These are phyloP conservation scores for Apaloderma vittatum DNA, from an alignment of 2,113 vertebrate genomes.

Conservation along the genomic window DNA sequence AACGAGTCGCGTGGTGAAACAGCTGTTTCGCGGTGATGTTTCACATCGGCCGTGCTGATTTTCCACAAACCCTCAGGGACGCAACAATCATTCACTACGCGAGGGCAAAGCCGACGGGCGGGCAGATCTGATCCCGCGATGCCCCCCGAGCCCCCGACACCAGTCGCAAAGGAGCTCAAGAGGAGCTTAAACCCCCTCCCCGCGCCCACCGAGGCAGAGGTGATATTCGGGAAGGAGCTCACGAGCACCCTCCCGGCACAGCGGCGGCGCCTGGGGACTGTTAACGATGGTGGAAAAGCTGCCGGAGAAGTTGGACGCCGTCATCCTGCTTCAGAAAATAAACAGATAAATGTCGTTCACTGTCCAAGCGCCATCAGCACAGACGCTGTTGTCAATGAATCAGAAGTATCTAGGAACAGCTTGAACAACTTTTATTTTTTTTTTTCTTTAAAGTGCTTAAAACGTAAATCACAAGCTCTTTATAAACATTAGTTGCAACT, in stretches of 20 bases:
- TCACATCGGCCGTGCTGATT: not conserved
- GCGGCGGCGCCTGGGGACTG: fast-evolving
- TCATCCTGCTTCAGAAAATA: not conserved
- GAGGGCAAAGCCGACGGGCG: not conserved
- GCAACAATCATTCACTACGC: not conserved
- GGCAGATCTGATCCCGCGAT: fast-evolving
- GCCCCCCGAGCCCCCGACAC: not conserved
- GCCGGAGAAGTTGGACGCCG: not conserved
- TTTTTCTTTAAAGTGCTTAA: conserved; percentile 82
- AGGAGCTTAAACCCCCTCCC: not conserved
- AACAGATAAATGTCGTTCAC: conserved; percentile 11
- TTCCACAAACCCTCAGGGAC: not conserved
- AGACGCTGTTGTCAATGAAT: conserved; percentile 63
- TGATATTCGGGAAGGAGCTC: fast-evolving
- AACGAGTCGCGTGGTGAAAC: not conserved
- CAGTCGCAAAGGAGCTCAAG: fast-evolving
- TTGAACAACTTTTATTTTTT: conserved; percentile 76
- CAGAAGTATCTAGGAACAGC: conserved; percentile 69
- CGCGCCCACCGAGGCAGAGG: not conserved
- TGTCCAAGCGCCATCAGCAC: conserved; percentile 55
- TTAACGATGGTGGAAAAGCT: not conserved
- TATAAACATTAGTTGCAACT: conserved; percentile 79
- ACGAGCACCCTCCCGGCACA: not conserved
- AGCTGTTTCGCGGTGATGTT: not conserved
- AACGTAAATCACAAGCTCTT: conserved; percentile 83